Conservation (phyloP, 1,140 invertebrate genomes). For the Chrysopa pallens region DNA sequence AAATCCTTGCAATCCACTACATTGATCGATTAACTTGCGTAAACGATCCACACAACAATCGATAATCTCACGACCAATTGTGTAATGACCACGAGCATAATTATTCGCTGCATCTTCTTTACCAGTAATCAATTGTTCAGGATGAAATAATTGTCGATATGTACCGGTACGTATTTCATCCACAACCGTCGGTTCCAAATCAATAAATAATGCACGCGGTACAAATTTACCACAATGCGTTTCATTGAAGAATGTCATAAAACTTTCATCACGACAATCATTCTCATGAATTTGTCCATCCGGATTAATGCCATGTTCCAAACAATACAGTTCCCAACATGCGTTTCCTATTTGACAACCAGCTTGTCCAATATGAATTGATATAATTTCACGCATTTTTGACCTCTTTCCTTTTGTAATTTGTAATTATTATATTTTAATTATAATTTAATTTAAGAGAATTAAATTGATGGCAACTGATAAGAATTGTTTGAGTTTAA, state of each 20-base stretch:
- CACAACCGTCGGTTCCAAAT: slow-evolving; percentile 36
- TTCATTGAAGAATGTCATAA: slow-evolving; percentile 14
- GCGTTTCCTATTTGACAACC: no score
- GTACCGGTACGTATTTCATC: slow-evolving; percentile 27
- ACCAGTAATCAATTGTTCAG: slow-evolving; percentile 56
- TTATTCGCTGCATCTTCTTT: slow-evolving; percentile 81
- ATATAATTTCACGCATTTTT: no score
- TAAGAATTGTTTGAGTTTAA: no score
- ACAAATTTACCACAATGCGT: slow-evolving; percentile 25
- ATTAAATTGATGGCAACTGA: no score
- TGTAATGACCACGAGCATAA: slow-evolving; percentile 69
- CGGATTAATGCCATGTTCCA: no score
- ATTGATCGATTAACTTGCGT: slow-evolving; percentile 32
- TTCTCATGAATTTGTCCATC: no score
- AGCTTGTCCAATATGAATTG: no score
- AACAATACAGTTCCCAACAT: no score
- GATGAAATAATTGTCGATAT: slow-evolving; percentile 17
- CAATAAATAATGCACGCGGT: slow-evolving; percentile 24
- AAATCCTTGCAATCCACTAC: slow-evolving; percentile 54
- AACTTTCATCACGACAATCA: no score
- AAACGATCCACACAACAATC: slow-evolving; percentile 37
- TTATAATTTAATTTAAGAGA: no score
- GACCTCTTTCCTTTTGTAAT: no score
- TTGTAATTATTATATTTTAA: no score
- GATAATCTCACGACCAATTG: slow-evolving; percentile 56